These are phyloP conservation scores for Coleophora deauratella DNA, from an alignment of 2,888 invertebrate species.

Conservation along the genomic window DNA sequence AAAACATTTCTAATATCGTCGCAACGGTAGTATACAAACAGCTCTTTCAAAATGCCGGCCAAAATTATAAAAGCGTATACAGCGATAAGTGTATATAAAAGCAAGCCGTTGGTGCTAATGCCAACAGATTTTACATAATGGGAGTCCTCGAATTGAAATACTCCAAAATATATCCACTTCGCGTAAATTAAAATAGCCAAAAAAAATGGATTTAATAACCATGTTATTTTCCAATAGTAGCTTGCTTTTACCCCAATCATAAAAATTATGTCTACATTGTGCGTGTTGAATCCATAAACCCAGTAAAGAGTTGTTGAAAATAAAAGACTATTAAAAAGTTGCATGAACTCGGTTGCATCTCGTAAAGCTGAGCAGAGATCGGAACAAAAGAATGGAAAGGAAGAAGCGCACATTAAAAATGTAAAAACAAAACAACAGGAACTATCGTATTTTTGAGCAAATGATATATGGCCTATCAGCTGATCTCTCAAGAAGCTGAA, in stretches of 20 bases:
- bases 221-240: slow-evolving; percentile 47
- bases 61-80: slow-evolving; percentile 35
- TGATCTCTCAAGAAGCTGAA: slow-evolving; percentile 38
- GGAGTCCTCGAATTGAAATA: slow-evolving; percentile 25
- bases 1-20: slow-evolving; percentile 25
- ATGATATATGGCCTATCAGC: slow-evolving; percentile 19
- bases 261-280: slow-evolving; percentile 54
- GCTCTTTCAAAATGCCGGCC: slow-evolving; percentile 29
- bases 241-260: slow-evolving; percentile 61
- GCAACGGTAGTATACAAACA: slow-evolving; percentile 23
- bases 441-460: slow-evolving; percentile 27
- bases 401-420: slow-evolving; percentile 24
- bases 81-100: slow-evolving; percentile 33
- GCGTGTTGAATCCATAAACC: slow-evolving; percentile 50
- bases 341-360: slow-evolving; percentile 43
- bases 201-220: slow-evolving; percentile 47
- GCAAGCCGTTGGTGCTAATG: slow-evolving; percentile 24
- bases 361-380: slow-evolving; percentile 41
- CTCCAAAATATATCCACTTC: slow-evolving; percentile 23
- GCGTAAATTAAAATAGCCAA: slow-evolving; percentile 27
- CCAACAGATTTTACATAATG: slow-evolving; percentile 20
- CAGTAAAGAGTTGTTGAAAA: slow-evolving; percentile 52
- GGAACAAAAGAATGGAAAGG: slow-evolving; percentile 48
- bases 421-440: slow-evolving; percentile 26
- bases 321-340: slow-evolving; percentile 40